A percentile compares a stretch with the other conserved stretches of the same genome.
Conservation (phyloP, 2,888 invertebrate species). For the Tipula vernalis region DNA sequence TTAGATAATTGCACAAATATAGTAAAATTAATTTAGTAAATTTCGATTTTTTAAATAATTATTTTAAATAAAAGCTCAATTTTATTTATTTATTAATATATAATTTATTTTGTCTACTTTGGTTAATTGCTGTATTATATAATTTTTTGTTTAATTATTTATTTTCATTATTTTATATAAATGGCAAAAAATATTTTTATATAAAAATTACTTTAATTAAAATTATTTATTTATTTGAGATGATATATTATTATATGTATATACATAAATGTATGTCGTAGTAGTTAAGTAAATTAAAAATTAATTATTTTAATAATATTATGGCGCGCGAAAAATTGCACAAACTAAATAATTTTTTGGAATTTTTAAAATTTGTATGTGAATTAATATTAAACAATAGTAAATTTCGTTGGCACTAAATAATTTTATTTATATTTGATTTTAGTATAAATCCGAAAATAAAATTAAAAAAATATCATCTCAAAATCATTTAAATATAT, state of each 20-base stretch:
- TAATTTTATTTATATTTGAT: not conserved
- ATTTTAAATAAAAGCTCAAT: not conserved
- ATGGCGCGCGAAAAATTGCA: not conserved
- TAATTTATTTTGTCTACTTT: slow-evolving; percentile 6
- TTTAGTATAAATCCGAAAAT: not conserved
- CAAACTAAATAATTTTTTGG: not conserved
- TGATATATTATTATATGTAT: not conserved
- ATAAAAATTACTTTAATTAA: not conserved
- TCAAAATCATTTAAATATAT: not conserved
- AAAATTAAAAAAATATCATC: not conserved
- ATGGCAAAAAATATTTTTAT: not conserved
- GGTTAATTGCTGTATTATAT: slow-evolving; percentile 9
- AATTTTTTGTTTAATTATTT: not conserved
- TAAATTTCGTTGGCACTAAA: not conserved
- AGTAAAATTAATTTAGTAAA: not conserved
- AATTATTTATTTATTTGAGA: not conserved
- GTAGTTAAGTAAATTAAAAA: not conserved
- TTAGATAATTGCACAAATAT: not conserved
- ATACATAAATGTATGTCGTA: not conserved
- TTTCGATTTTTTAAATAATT: not conserved
- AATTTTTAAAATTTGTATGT: not conserved
- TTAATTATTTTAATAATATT: not conserved
- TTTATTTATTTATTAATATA: not conserved
- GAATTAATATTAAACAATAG: not conserved
- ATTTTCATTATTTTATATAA: not conserved